These are phyloP conservation scores for Halcyon senegalensis DNA, from an alignment of 2,113 vertebrate genomes.

Conservation along the genomic window DNA sequence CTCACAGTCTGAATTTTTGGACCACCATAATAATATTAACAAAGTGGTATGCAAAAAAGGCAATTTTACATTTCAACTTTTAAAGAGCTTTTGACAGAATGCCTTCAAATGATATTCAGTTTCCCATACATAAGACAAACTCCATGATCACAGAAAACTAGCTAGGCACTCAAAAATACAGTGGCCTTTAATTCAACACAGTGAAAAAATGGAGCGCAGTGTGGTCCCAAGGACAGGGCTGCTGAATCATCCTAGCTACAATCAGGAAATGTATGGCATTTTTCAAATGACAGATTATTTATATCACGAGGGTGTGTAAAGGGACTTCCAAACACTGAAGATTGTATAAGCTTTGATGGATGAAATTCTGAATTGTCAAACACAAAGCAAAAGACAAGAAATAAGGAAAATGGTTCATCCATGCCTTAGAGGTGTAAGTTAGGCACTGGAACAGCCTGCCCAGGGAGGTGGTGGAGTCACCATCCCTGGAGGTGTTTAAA, in stretches of 20 bases:
- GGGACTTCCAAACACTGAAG: background rate
- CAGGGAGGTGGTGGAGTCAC: too few relatives aligned
- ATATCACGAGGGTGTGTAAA: background rate
- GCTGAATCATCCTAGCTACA: background rate
- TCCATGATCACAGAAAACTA: background rate
- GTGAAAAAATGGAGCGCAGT: background rate
- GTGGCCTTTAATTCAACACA: background rate
- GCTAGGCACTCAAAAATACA: background rate
- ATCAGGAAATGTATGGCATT: background rate
- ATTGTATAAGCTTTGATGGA: background rate
- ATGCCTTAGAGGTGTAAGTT: background rate
- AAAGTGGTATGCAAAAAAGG: background rate
- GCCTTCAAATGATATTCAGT: background rate
- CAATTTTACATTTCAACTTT: background rate
- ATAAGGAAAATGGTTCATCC: background rate
- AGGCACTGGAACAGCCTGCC: too few relatives aligned
- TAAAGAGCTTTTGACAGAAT: background rate
- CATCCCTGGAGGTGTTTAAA: too few relatives aligned
- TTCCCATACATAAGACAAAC: background rate
- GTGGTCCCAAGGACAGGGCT: background rate
- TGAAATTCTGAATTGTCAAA: background rate
- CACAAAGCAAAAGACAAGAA: background rate
- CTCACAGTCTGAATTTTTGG: background rate
- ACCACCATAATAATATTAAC: background rate
- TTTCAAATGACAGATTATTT: conserved; percentile 14